Evolutionary conservation across 2,888 invertebrate genomes (phyloP).

Genomic region (Nephrotoma appendiculata): DNA sequence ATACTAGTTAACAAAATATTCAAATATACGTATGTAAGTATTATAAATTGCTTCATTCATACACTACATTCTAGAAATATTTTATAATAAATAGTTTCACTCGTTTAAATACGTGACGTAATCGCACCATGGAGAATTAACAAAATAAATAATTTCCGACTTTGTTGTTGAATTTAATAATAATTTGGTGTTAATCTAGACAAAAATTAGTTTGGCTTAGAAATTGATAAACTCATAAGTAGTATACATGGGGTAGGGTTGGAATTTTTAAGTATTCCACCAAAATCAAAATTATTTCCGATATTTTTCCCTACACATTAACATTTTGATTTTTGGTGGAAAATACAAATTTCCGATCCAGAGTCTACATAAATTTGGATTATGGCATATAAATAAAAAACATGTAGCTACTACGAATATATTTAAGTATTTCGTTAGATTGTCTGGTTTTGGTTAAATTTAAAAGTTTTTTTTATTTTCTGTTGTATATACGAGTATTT

Average conservation of each 20-base stretch:
- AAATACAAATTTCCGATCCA: neutral
- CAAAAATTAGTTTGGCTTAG: neutral
- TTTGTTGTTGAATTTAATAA: neutral
- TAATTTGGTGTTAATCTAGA: neutral
- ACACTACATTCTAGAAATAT: neutral
- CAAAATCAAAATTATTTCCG: neutral
- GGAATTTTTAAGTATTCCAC: neutral
- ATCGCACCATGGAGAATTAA: neutral
- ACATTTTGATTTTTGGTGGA: neutral
- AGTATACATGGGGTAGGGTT: neutral
- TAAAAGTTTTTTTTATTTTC: neutral
- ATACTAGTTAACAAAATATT: neutral
- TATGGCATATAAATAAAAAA: neutral
- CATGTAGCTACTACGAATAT: neutral
- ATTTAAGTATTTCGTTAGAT: neutral
- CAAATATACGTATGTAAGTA: neutral
- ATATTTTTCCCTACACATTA: neutral
- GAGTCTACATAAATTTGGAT: neutral
- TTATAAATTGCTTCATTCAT: neutral
- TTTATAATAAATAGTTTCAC: neutral
- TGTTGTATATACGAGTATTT: neutral
- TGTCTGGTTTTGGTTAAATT: neutral
- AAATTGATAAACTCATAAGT: neutral
- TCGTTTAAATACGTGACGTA: neutral
- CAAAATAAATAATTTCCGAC: neutral